Evolutionary conservation across 2,797 vertebrate genomes (phyloP), one percentile per base, ranked within the genome.

Genomic region (Sebastes itinus): DNA sequence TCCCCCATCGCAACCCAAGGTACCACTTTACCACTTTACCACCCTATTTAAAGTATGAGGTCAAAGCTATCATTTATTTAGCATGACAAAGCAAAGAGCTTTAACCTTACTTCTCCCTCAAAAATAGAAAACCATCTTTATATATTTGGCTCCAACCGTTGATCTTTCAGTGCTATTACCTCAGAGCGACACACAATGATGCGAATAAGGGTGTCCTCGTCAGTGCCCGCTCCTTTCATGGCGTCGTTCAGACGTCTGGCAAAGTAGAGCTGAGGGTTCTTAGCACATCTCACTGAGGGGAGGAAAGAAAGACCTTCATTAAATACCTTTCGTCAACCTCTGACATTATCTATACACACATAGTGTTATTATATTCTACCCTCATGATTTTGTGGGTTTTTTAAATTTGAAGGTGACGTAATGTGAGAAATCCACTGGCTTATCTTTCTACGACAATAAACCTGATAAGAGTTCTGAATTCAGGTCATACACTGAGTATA

Each of bases 261-360:
- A 3, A 96, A 96, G 91, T 94, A 96, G 14, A 96, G 94, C 93
- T 96, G 95, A 1, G 96, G 96, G 80, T 95, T 95, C 85, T 96
- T 96, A 7, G 96, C 96, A 23, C 88, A 92, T 89, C 96, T 91
- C 73, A 96, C 96, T 96, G 90, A 20, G 18, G 32, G 38, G 33
- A 35, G 3, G n/a, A 42, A 23, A 18, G 27, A 60, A 35, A 72
- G 33, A 7, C 5, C 14, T 33, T 58, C 64, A 72, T 76, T 59
- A 55, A 6, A 28, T 7, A 63, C 25, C 18, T n/a, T 49, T 20
- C 3, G 4, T 22, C 18, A 28, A 10, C 28, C 27, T 22, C 16
- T 46, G 25, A 12, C 4, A 30, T 38, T 38, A 6, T 6, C 35
- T 38, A 38, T 38, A 38, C 35, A 38, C 35, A 38, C n/a, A 14